Base-by-base conservation (phyloP, 1,140 invertebrate species). In the Leptopilina boulardi region DNA sequence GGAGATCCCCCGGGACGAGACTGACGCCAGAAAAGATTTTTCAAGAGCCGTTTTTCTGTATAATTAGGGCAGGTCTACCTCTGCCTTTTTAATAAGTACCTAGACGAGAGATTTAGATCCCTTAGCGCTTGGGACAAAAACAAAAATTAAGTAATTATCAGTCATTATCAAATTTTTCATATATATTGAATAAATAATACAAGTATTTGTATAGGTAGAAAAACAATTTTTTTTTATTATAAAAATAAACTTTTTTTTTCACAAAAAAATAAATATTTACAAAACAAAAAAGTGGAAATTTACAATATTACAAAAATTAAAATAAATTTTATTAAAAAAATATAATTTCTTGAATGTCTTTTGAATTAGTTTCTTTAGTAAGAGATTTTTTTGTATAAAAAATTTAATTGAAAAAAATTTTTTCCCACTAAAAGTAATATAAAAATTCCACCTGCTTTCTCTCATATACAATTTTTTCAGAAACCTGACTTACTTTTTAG, bases 101-200 rank as follows among this genome's bases (percentile, higher is more conserved):
- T 54, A 34, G 59, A 66, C 13, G 59, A 30, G n/a, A 38, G 59
- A 41, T 74, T 72, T 42, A 54, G 70, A 70, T 51, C 72, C 79
- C 76, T 76, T 74, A 44, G 38, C 44, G 66, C 54, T 51, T 38
- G 77, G 83, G 77, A 80, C 74, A 80, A 87, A 38, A 89, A 90
- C 83, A 84, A 75, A 86, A 86, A 90, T 89, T 88, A 88, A 89
- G 87, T 66, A 88, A 89, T 89, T 87, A 90, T 73, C 44, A 47
- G 76, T 84, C 82, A 86, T 88, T 86, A 87, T 85, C 80, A 83
- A 80, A 82, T 82, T 86, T 81, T 86, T 83, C 80, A 34, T 34
- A n/a, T n/a, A n/a, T n/a, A n/a, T n/a, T n/a, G n/a, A n/a, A n/a
- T n/a, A n/a, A n/a, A n/a, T n/a, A n/a, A n/a, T n/a, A n/a, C n/a